Evolutionary conservation across 2,797 vertebrate genomes (phyloP).

Genomic region (Eupleurogrammus muticus): DNA sequence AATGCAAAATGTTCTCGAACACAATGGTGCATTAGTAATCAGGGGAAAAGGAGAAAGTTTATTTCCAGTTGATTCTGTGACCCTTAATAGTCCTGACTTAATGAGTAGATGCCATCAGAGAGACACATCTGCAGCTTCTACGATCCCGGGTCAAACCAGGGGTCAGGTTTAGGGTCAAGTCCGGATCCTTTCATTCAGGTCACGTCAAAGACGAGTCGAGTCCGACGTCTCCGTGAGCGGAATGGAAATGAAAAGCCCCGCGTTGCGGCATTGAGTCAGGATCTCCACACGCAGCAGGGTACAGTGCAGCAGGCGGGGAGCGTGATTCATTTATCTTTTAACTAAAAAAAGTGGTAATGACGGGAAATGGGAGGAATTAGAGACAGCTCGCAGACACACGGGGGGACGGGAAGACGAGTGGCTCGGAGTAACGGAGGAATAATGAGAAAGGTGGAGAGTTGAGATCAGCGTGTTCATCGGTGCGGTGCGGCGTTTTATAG

Average conservation of each 20-base stretch:
- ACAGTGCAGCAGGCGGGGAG: not conserved
- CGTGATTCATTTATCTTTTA: conserved; percentile 2
- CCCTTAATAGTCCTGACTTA: not conserved
- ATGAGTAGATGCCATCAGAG: not conserved
- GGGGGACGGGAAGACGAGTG: not conserved
- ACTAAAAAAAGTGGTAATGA: conserved; percentile 6
- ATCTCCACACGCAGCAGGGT: too few species aligned
- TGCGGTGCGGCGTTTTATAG: not conserved
- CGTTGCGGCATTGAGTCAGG: not conserved
- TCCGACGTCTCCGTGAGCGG: not conserved
- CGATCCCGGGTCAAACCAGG: not conserved
- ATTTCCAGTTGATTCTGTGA: not conserved
- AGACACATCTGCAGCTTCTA: not conserved
- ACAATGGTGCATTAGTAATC: not conserved
- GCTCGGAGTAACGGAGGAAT: not conserved
- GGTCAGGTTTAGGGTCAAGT: not conserved
- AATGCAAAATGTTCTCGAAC: conserved; percentile 3
- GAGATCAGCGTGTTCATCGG: not conserved
- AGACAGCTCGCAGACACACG: not conserved
- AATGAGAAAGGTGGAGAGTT: conserved; percentile 3
- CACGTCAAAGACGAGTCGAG: not conserved
- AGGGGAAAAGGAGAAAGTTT: not conserved
- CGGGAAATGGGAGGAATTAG: conserved; percentile 13
- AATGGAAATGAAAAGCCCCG: not conserved
- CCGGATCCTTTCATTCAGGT: not conserved